These are phyloP conservation scores for Rhinolophus sinicus DNA, from an alignment of 2,113 vertebrate genomes.

Conservation along the genomic window DNA sequence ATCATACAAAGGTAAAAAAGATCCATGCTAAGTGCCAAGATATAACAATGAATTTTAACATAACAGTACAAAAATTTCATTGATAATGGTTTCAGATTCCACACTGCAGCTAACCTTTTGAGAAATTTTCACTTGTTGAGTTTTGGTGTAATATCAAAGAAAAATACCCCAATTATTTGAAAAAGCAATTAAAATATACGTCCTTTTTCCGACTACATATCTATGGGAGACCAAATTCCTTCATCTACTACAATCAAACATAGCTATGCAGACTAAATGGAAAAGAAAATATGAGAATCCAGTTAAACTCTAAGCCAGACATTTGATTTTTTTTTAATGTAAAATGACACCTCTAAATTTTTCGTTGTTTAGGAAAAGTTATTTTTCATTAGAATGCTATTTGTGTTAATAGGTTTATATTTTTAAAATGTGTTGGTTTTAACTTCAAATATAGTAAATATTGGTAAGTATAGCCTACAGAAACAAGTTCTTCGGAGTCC, in stretches of 20 bases:
- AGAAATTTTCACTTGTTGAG: conserved; percentile 18
- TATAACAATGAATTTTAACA: not conserved
- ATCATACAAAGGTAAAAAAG: not conserved
- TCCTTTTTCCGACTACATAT: not conserved
- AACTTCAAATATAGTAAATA: conserved; percentile 40
- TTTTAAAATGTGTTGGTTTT: conserved; percentile 10
- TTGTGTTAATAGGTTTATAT: conserved; percentile 33
- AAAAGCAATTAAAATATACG: not conserved
- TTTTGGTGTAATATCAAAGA: conserved; percentile 24
- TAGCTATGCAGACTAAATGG: not conserved
- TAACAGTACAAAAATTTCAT: not conserved
- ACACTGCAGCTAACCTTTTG: conserved; percentile 19
- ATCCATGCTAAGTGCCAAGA: conserved; percentile 19
- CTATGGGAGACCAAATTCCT: not conserved
- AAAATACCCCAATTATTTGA: not conserved
- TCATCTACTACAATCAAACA: not conserved
- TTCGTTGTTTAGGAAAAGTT: conserved; percentile 35
- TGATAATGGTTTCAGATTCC: not conserved
- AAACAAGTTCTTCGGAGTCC: conserved; percentile 35
- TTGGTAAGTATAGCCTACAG: conserved; percentile 3
- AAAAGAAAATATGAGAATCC: conserved; percentile 21
- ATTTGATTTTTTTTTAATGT: not conserved
- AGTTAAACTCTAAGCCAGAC: conserved; percentile 39
- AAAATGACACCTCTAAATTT: not conserved
- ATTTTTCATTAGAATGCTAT: conserved; percentile 55